These are phyloP conservation scores for Adelphocoris suturalis DNA, from an alignment of 2,888 invertebrate species.

Conservation along the genomic window DNA sequence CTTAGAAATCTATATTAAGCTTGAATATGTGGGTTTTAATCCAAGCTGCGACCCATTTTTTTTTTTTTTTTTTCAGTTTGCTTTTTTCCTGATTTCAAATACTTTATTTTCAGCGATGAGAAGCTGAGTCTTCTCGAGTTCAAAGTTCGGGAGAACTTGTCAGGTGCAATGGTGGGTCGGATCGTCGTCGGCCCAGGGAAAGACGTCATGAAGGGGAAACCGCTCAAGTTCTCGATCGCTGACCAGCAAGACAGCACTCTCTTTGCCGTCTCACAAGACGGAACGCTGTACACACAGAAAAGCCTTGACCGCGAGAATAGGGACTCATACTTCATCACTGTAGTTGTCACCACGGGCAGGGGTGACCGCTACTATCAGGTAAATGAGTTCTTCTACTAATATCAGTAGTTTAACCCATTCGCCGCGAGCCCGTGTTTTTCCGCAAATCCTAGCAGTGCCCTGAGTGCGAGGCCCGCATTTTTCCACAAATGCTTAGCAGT, in stretches of 20 bases:
- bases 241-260: slow-evolving; percentile 90
- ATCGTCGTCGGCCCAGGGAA: slow-evolving; percentile 78
- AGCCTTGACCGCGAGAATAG: slow-evolving; percentile 88
- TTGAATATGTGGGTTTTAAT: no score
- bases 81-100: no score
- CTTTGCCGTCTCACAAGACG: slow-evolving; percentile 88
- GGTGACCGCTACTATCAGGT: slow-evolving; percentile 86
- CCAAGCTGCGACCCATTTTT: no score
- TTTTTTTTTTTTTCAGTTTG: no score
- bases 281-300: slow-evolving; percentile 87
- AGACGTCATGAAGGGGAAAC: slow-evolving; percentile 77
- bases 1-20: no score
- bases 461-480: no score
- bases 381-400: no score
- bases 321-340: slow-evolving; percentile 86
- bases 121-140: slow-evolving; percentile 86
- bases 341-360: slow-evolving; percentile 88
- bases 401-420: no score
- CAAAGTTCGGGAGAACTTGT: slow-evolving; percentile 87
- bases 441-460: no score
- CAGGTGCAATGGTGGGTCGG: slow-evolving; percentile 87
- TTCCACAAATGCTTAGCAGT: no score
- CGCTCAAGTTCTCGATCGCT: slow-evolving; percentile 87
- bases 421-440: no score
- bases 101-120: slow-evolving; percentile 81